Evolutionary conservation across 1,140 invertebrate genomes (phyloP).

Genomic region (Scaptomyza montana): DNA sequence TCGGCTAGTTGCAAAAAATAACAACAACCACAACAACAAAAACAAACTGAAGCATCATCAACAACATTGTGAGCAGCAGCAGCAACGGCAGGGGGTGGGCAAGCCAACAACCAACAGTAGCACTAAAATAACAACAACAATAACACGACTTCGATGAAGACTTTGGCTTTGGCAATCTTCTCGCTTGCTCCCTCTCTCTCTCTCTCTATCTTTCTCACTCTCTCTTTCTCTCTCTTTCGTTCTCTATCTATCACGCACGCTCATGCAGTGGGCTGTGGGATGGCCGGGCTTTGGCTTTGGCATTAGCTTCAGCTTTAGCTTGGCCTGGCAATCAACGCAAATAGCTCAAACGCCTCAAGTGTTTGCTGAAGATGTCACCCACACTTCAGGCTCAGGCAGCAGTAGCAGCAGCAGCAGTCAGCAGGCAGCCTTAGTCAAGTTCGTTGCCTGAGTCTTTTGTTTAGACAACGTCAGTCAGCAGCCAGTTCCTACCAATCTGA

Average conservation of each 20-base stretch:
- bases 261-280: slow-evolving; percentile 11
- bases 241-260: slow-evolving; percentile 30
- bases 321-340: slow-evolving; percentile 78
- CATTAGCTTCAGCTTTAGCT: slow-evolving; percentile 5
- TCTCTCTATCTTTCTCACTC: neutral
- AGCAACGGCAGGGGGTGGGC: slow-evolving; percentile 16
- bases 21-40: slow-evolving; percentile 30
- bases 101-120: slow-evolving; percentile 64
- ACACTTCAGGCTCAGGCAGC: slow-evolving; percentile 64
- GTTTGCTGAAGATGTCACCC: slow-evolving; percentile 81
- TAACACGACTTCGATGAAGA: slow-evolving; percentile 66
- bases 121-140: slow-evolving; percentile 79
- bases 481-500: slow-evolving; percentile 44
- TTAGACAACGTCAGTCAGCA: slow-evolving; percentile 71
- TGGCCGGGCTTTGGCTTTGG: neutral
- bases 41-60: slow-evolving; percentile 78
- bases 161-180: slow-evolving; percentile 39
- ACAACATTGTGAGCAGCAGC: slow-evolving; percentile 50
- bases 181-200: neutral
- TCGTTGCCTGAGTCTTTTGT: slow-evolving; percentile 79
- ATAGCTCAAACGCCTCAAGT: slow-evolving; percentile 82
- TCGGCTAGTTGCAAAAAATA: slow-evolving; percentile 62
- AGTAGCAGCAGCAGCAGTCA: slow-evolving; percentile 16
- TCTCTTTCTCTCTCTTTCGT: slow-evolving; percentile 22
- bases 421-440: slow-evolving; percentile 60